These are phyloP conservation scores for Hydrolagus affinis DNA, from an alignment of 2,113 vertebrate species.

Conservation along the genomic window DNA sequence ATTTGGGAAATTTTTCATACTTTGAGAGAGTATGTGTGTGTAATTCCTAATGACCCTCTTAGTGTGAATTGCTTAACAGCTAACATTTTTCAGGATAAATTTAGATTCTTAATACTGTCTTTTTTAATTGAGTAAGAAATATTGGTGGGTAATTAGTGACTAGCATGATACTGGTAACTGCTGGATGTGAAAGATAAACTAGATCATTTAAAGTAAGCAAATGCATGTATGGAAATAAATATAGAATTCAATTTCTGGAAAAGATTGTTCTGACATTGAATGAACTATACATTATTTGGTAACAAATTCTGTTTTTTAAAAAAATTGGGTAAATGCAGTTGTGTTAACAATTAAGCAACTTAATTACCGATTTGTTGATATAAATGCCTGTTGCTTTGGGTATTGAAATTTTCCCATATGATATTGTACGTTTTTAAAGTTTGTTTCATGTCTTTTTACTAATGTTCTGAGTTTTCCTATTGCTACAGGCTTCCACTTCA, in stretches of 20 bases:
- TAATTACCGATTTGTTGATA: background rate
- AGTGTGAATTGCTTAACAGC: no score
- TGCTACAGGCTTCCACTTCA: conserved; percentile 80
- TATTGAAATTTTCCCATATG: background rate
- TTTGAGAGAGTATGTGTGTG: no score
- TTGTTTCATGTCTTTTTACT: conserved; percentile 64
- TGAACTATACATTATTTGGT: background rate
- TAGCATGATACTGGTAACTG: background rate
- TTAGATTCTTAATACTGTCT: background rate
- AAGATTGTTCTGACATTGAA: background rate
- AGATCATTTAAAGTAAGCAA: background rate
- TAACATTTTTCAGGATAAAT: no score
- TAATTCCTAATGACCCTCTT: no score
- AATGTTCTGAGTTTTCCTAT: conserved; percentile 97
- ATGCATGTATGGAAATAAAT: background rate
- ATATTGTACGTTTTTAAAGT: conserved; percentile 32
- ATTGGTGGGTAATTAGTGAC: background rate
- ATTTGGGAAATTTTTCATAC: no score
- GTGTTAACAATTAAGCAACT: background rate
- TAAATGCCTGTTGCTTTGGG: background rate
- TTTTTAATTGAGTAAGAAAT: background rate
- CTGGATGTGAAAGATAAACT: background rate
- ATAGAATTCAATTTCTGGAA: background rate
- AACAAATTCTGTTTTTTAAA: background rate
- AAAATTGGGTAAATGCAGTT: background rate